These are phyloP conservation scores for Phallusia fumigata DNA, from an alignment of 23 tunicate genomes.

Conservation along the genomic window DNA sequence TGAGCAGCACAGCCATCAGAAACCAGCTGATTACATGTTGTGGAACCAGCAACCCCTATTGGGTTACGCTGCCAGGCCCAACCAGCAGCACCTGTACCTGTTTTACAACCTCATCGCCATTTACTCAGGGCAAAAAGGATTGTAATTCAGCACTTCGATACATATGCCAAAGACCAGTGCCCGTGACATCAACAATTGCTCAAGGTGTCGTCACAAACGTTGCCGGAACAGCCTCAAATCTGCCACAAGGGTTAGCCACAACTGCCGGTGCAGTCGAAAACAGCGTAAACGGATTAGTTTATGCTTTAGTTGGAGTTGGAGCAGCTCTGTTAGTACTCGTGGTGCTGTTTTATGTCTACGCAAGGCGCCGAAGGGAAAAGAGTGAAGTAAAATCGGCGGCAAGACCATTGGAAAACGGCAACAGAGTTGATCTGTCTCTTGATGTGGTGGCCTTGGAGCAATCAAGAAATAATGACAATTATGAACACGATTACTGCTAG, in stretches of 20 bases:
- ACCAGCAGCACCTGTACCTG: neutral
- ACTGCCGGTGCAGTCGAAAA: neutral
- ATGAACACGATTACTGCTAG: conserved; percentile 6
- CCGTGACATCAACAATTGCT: neutral
- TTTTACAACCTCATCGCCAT: neutral
- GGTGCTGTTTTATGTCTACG: neutral
- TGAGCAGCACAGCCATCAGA: neutral
- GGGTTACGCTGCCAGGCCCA: neutral
- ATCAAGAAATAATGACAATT: neutral
- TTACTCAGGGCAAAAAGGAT: neutral
- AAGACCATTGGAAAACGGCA: neutral
- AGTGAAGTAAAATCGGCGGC: neutral
- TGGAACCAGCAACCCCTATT: neutral
- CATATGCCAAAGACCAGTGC: neutral
- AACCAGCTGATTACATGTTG: neutral
- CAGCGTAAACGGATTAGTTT: neutral
- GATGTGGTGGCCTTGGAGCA: neutral
- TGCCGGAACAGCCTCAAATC: neutral
- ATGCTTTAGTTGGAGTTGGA: neutral
- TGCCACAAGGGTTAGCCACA: too few species aligned
- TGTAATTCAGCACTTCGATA: neutral
- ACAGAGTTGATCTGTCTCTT: neutral
- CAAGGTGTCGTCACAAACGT: neutral
- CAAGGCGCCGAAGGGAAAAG: neutral
- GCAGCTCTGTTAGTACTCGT: neutral